Base-by-base conservation (phyloP, 2,888 invertebrate species). In the Lapara coniferarum region DNA sequence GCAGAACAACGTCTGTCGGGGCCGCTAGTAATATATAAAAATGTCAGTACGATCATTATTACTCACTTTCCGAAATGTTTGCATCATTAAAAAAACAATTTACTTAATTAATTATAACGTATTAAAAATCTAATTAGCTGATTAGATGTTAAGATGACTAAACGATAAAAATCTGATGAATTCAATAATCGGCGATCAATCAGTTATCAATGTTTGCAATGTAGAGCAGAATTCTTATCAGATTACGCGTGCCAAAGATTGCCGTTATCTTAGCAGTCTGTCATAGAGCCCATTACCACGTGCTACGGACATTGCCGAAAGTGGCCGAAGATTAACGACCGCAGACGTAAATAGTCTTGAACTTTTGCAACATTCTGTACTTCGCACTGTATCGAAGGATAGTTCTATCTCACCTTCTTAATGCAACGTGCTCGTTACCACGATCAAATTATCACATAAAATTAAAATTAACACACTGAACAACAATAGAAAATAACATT, bases 301-400 rank as follows among this genome's bases (percentile, higher is more conserved):
- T 91, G 91, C 82, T 81, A 84, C 91, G 92, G 81, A 84, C 79
- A 84, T 73, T 70, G 70, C 81, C 91, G 91, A 90, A 77, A 73
- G 72, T 55, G 58, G 51, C 80, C 89, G 89, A 83, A 83, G 78
- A 73, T 74, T 71, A 76, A 80, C 88, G 88, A 88, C 77, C 81
- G 77, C 75, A 84, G 85, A 89, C 89, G 84, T 86, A 91, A 92
- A 92, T 92, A 92, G 89, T 91, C 86, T 80, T 83, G 81, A 87
- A 87, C 86, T 85, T 83, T 81, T 81, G 77, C 79, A 73, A 77
- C 82, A 73, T 77, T 72, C 72, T 78, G 83, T 78, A 87, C 84
- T 85, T 85, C 80, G 83, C 71, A 82, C 82, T 77, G 78, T 67
- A 63, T 19, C 49, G 46, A 12, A 49, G 49, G 13, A 49, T 19